Evolutionary conservation across 2,888 invertebrate species (phyloP), one percentile per base, ranked within the genome.

Genomic region (Cantharis rufa): DNA sequence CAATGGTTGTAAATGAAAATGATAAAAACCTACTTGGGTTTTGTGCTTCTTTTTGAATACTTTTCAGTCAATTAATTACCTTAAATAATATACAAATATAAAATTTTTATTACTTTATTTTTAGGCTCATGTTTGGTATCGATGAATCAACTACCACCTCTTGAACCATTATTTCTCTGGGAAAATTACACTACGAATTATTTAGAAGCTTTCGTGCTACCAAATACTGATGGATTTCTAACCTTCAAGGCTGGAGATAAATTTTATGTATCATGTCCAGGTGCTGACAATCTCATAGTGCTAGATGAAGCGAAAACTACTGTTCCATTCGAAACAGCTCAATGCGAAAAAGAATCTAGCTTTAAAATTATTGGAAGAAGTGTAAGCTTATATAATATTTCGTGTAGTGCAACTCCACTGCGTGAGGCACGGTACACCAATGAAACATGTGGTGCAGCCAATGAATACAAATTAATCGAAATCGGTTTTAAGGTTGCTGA

Each of bases 401-500:
- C 87, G 10, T 91, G 90, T 82, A 86, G 86, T 1, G 80, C 80
- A 1, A 85, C 89, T 78, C 81, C 90, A 0, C 83, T 70, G 75
- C 88, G 89, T 79, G 85, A 87, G 0, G 89, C 90, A 0, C 84
- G 88, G 75, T 85, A 82, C 66, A 90, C 90, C 1, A 85, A 83
- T 9, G 83, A 84, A 15, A 86, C 86, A 64, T 92, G 92, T 81
- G 87, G 84, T 70, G 84, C 87, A 78, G 74, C 72, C 13, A 86
- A 87, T 27, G 84, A 85, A 5, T 78, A 86, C 88, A 1, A 13
- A 13, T 10, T 13, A 48, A 10, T 87, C 83, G 64, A 90, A 76
- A 88, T 91, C 24, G 92, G 92, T 2, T 92, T 90, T 84, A 83
- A 85, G 18, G 87, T 91, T 0, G 85, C 88, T 77, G 85, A 86